These are phyloP conservation scores for Tetraneura akinire DNA, from an alignment of 1,140 invertebrate genomes.

Conservation along the genomic window DNA sequence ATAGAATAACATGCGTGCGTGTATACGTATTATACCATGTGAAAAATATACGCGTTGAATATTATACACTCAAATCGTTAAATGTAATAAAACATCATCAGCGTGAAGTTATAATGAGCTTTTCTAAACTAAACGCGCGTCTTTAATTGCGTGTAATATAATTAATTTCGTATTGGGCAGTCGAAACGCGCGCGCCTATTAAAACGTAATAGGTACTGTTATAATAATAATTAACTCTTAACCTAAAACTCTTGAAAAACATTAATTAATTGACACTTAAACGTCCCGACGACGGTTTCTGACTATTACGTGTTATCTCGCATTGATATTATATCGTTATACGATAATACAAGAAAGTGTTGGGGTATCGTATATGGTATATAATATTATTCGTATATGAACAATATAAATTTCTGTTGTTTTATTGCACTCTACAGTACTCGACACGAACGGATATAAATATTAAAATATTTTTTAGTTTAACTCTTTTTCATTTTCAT, in stretches of 20 bases:
- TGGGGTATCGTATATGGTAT: too few relatives aligned
- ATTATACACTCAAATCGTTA: background rate
- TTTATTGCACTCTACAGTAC: background rate
- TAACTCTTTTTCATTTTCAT: background rate
- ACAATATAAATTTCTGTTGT: too few relatives aligned
- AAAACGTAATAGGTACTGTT: conserved; percentile 12
- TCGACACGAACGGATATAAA: too few relatives aligned
- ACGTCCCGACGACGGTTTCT: conserved; percentile 6
- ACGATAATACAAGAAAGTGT: background rate
- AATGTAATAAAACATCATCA: background rate
- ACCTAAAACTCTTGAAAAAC: conserved; percentile 15
- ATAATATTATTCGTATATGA: too few relatives aligned
- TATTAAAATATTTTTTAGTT: too few relatives aligned
- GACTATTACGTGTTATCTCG: background rate
- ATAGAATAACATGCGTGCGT: background rate
- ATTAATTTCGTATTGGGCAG: conserved; percentile 1
- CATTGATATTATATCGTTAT: conserved; percentile 5
- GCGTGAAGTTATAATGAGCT: background rate
- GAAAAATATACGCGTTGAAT: background rate
- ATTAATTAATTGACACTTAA: conserved; percentile 36
- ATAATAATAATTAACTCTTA: conserved; percentile 34
- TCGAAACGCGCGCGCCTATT: background rate
- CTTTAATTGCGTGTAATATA: conserved; percentile 2
- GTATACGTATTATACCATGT: background rate
- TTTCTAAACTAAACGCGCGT: background rate